Percentiles rank a stretch among this genome's conserved stretches.
Evolutionary conservation across 2,888 invertebrate genomes (phyloP).

Genomic region (Troglohyphantes excavatus): DNA sequence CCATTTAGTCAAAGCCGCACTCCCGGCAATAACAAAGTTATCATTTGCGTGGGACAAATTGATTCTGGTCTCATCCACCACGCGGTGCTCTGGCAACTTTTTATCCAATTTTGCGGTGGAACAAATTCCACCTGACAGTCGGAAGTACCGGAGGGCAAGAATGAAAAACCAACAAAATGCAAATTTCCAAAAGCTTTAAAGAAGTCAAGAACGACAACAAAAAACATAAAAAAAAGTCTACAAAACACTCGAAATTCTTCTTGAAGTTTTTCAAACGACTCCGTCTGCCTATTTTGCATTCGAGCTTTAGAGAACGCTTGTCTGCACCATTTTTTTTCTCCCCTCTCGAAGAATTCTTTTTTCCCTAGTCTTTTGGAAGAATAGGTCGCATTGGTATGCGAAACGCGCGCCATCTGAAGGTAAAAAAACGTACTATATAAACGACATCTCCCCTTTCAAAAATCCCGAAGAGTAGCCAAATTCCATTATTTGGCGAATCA

Average conservation of each 20-base stretch:
- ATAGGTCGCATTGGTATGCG: constrained; percentile 42
- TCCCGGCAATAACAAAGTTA: not conserved
- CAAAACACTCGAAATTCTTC: not conserved
- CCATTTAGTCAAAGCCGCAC: no score
- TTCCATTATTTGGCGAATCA: not conserved
- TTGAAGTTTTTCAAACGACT: constrained; percentile 15
- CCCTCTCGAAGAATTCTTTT: not conserved
- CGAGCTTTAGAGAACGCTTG: constrained; percentile 19
- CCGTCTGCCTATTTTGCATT: constrained; percentile 47
- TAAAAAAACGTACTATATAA: constrained; percentile 25
- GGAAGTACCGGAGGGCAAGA: not conserved
- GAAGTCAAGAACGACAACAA: constrained; percentile 5
- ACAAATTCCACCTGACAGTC: constrained; percentile 15
- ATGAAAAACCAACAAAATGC: constrained; percentile 13
- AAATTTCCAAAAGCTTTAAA: not conserved
- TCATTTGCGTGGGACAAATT: not conserved
- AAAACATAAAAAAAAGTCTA: constrained; percentile 13
- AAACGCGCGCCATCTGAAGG: constrained; percentile 41
- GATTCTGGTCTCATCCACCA: not conserved
- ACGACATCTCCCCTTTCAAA: not conserved
- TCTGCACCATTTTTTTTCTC: not conserved
- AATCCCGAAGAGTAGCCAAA: not conserved
- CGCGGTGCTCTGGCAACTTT: not conserved
- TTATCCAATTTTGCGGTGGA: constrained; percentile 5
- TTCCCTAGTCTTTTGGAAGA: not conserved